phyloP scores from a whole-genome alignment of 2,113 vertebrate species.

The Prolemur simus region DNA sequence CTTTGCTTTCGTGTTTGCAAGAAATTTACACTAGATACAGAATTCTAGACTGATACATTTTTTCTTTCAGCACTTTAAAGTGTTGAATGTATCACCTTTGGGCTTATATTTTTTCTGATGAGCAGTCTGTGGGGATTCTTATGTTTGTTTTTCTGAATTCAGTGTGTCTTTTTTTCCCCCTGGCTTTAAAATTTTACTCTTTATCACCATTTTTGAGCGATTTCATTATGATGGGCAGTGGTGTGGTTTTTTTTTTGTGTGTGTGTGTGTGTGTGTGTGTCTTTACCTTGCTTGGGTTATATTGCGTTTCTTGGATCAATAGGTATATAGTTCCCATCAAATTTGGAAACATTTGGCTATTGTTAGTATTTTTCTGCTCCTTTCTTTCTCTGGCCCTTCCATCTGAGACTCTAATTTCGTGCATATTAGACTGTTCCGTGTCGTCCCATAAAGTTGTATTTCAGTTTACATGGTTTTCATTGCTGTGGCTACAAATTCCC shows the following conservation, averaged over 20 bases:
- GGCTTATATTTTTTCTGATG: neutral
- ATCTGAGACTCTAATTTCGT: neutral
- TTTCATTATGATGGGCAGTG: fast-evolving
- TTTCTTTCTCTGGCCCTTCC: neutral
- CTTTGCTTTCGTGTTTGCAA: neutral
- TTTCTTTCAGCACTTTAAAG: neutral
- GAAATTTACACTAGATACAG: neutral
- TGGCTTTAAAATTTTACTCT: neutral
- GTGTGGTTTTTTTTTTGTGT: no score
- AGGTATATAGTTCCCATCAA: neutral
- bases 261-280: neutral
- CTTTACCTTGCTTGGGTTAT: neutral
- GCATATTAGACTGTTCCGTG: neutral
- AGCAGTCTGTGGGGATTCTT: neutral
- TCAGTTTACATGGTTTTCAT: fast-evolving
- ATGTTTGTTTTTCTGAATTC: neutral
- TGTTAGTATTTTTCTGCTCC: neutral
- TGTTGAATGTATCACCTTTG: neutral
- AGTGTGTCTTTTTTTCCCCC: neutral
- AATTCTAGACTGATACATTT: neutral
- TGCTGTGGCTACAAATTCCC: neutral
- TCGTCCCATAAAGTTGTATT: fast-evolving
- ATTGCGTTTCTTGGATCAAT: neutral
- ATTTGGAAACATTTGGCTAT: neutral
- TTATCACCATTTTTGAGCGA: neutral